Conservation (phyloP, 2,797 vertebrate species). For the Pseudochirops corinnae region DNA sequence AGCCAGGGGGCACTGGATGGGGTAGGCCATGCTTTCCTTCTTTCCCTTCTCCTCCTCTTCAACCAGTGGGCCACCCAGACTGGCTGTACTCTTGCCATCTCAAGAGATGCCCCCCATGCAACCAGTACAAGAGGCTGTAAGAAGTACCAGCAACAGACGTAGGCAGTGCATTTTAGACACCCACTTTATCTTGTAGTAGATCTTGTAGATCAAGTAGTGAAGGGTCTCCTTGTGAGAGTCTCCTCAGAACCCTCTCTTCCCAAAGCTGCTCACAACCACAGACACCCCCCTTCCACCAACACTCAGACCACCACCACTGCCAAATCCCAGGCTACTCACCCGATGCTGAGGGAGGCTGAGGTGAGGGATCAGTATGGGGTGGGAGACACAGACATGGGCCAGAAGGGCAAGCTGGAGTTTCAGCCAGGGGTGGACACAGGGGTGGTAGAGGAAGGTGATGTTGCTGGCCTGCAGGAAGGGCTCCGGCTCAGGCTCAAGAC, state of each 20-base stretch:
- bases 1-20: slow-evolving; percentile 25
- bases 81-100: slow-evolving; percentile 86
- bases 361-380: slow-evolving; percentile 86
- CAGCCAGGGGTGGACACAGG: slow-evolving; percentile 85
- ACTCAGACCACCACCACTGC: slow-evolving; percentile 75
- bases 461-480: slow-evolving; percentile 85
- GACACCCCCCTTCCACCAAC: slow-evolving; percentile 19
- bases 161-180: not conserved
- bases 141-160: not conserved
- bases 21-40: slow-evolving; percentile 56
- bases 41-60: slow-evolving; percentile 68
- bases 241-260: not conserved
- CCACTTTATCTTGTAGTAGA: too few relatives aligned
- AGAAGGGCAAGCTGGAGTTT: slow-evolving; percentile 84
- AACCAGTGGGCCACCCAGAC: slow-evolving; percentile 67
- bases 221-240: not conserved
- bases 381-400: slow-evolving; percentile 84
- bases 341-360: slow-evolving; percentile 82
- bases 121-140: slow-evolving; percentile 89
- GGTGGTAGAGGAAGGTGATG: slow-evolving; percentile 88
- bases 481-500: not conserved
- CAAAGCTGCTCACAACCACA: not conserved
- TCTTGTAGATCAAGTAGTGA: not conserved
- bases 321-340: slow-evolving; percentile 81
- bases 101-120: slow-evolving; percentile 88